Evolutionary conservation across 1,140 invertebrate species (phyloP).

Genomic region (Leptonema lineaticorne): DNA sequence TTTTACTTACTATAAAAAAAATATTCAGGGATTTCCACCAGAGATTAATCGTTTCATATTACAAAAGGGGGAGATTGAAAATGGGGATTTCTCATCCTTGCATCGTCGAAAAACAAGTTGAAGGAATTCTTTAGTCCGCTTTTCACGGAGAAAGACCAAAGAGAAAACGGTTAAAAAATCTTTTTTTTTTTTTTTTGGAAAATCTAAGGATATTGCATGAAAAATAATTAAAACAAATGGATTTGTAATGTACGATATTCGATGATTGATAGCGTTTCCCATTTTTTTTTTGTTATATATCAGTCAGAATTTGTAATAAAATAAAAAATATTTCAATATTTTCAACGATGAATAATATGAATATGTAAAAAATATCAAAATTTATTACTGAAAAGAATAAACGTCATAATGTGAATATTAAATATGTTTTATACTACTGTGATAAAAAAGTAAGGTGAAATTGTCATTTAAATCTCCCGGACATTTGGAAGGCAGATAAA

Average conservation of each 20-base stretch:
- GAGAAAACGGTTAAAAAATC: background rate
- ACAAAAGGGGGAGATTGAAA: constrained; percentile 22
- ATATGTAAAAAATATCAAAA: too few relatives aligned
- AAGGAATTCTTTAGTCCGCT: background rate
- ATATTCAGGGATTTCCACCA: constrained; percentile 24
- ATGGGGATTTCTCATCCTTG: constrained; percentile 2
- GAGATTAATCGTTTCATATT: constrained; percentile 32
- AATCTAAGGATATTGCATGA: too few relatives aligned
- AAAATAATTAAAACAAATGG: constrained; percentile 23
- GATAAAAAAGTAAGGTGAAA: too few relatives aligned
- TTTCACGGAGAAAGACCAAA: background rate
- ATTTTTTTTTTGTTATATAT: too few relatives aligned
- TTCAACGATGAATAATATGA: too few relatives aligned
- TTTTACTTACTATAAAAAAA: constrained; percentile 14
- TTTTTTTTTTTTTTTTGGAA: background rate
- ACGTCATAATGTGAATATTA: too few relatives aligned
- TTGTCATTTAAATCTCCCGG: too few relatives aligned
- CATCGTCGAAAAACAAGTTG: constrained; percentile 1
- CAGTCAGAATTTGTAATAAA: too few relatives aligned
- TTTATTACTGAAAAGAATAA: too few relatives aligned
- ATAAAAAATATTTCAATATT: too few relatives aligned
- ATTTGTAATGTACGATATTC: constrained; percentile 2
- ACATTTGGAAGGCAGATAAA: too few relatives aligned
- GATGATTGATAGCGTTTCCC: constrained; percentile 12
- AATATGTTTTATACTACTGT: too few relatives aligned